These are phyloP conservation scores for Peromyscus leucopus DNA, from an alignment of 2,113 vertebrate genomes.

Conservation along the genomic window DNA sequence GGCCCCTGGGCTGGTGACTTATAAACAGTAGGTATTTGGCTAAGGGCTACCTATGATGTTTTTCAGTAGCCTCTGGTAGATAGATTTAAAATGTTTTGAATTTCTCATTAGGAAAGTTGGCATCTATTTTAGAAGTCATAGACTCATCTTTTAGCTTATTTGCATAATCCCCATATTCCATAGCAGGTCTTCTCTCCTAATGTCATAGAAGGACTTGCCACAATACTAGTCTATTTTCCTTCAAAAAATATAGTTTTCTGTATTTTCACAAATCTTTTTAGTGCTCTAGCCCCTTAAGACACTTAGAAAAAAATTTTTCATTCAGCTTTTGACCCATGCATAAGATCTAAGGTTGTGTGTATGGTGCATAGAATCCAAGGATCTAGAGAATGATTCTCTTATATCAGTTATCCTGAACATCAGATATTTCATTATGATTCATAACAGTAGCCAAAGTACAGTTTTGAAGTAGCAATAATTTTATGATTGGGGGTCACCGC, in stretches of 20 bases:
- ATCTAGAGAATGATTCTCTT: not conserved
- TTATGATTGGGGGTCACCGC: not conserved
- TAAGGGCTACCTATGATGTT: not conserved
- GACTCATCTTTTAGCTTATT: constrained; percentile 76
- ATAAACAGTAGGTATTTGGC: not conserved
- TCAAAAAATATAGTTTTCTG: constrained; percentile 38
- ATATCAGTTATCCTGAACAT: not conserved
- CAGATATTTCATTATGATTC: not conserved
- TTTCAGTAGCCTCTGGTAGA: constrained; percentile 10
- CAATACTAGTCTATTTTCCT: not conserved
- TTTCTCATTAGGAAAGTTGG: constrained; percentile 80
- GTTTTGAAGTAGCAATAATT: not conserved
- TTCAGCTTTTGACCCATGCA: not conserved
- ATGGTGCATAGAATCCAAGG: not conserved
- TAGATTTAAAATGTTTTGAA: constrained; percentile 62
- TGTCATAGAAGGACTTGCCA: constrained; percentile 23
- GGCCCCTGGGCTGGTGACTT: not conserved
- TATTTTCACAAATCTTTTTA: constrained; percentile 32
- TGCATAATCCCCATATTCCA: constrained; percentile 70
- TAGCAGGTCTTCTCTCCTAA: constrained; percentile 54
- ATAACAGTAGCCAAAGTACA: not conserved
- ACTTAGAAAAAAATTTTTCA: not conserved
- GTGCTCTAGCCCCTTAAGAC: not conserved
- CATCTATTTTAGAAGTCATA: constrained; percentile 69
- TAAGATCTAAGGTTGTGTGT: not conserved